Conservation (phyloP, 2,888 invertebrate species). For the Azorinus chamasolen region DNA sequence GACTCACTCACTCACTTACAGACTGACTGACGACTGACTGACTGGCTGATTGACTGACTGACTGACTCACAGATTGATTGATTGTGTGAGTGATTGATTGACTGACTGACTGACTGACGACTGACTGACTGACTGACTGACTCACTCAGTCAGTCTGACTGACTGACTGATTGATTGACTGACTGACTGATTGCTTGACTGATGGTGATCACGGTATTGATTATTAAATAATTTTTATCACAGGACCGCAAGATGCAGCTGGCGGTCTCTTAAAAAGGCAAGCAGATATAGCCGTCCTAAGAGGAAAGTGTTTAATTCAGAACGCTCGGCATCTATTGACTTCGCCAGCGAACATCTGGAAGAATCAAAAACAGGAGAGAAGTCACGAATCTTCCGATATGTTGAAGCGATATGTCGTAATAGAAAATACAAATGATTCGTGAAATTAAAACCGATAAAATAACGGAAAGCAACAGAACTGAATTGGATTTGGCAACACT, state of each 20-base stretch:
- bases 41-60: too few relatives aligned
- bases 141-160: too few relatives aligned
- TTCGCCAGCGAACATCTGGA: conserved; percentile 24
- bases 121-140: too few relatives aligned
- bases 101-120: too few relatives aligned
- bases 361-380: conserved; percentile 27
- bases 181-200: too few relatives aligned
- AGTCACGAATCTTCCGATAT: conserved; percentile 37
- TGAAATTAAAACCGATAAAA: background rate
- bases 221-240: too few relatives aligned
- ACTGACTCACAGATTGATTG: too few relatives aligned
- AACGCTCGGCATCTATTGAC: conserved; percentile 35
- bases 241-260: conserved; percentile 45
- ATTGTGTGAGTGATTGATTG: too few relatives aligned
- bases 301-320: conserved; percentile 34
- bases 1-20: too few relatives aligned
- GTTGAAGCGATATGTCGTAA: conserved; percentile 11
- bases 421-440: background rate
- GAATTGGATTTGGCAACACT: background rate
- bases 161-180: too few relatives aligned
- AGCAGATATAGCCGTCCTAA: conserved; percentile 42
- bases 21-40: too few relatives aligned
- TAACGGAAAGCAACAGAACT: background rate
- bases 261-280: conserved; percentile 44
- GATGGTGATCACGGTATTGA: too few relatives aligned